Conservation (phyloP, 2,113 vertebrate species). For the Xenopus tropicalis region UCB_Xtro_10.0 CM004445.2:81104501-81105000, state of each 20-base stretch:
- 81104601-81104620: slow-evolving; percentile 14
- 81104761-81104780: slow-evolving; percentile 9
- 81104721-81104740: slow-evolving; percentile 18
- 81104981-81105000: too few species aligned
- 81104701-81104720: slow-evolving; percentile 17
- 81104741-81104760: slow-evolving; percentile 1
- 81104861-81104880: too few species aligned
- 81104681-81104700: slow-evolving; percentile 30
- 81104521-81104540: slow-evolving; percentile 23
- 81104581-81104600: slow-evolving; percentile 29
- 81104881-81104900: too few species aligned
- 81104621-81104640: slow-evolving; percentile 22
- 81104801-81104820: background rate
- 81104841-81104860: too few species aligned
- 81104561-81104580: slow-evolving; percentile 24
- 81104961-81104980: too few species aligned
- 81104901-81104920: too few species aligned
- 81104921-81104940: too few species aligned
- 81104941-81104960: too few species aligned
- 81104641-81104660: slow-evolving; percentile 11
- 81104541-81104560: slow-evolving; percentile 10
- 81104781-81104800: background rate
- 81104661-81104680: slow-evolving; percentile 13
- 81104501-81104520: slow-evolving; percentile 9
- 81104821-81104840: background rate